A percentile compares a stretch with the other conserved stretches of the same genome.
Evolutionary conservation across 2,797 vertebrate species (phyloP).

Genomic region (Todus mexicanus): DNA sequence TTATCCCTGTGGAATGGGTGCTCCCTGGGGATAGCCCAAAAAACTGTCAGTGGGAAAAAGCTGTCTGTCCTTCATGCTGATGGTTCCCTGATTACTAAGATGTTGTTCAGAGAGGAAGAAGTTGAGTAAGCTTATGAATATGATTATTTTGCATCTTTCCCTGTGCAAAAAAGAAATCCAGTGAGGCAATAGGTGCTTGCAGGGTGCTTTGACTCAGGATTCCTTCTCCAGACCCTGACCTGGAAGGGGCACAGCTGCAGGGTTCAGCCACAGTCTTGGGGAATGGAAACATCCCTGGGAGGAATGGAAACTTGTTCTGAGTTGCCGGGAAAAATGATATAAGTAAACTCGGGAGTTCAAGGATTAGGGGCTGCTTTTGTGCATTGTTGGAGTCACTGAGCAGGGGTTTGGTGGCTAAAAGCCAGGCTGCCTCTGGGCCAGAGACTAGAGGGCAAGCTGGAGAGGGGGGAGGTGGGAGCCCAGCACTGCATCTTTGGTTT

Average conservation of each 20-base stretch:
- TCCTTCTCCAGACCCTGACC: not conserved
- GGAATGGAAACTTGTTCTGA: not conserved
- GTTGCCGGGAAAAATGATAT: not conserved
- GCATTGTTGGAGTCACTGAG: not conserved
- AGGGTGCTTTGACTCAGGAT: not conserved
- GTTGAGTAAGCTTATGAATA: not conserved
- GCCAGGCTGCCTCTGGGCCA: not conserved
- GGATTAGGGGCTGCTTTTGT: not conserved
- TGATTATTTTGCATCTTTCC: not conserved
- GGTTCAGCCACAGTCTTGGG: not conserved
- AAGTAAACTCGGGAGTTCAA: not conserved
- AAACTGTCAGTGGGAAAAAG: not conserved
- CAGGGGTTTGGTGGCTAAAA: not conserved
- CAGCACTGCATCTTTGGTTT: not conserved
- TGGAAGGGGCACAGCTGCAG: not conserved
- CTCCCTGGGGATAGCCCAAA: not conserved
- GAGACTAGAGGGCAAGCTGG: not conserved
- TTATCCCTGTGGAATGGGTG: not conserved
- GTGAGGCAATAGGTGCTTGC: not conserved
- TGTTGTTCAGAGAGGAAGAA: not conserved
- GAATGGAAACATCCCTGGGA: not conserved
- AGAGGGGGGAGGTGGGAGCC: not conserved
- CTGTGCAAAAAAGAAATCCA: not conserved
- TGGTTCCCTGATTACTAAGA: not conserved
- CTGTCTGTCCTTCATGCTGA: not conserved